phyloP scores from a whole-genome alignment of 2,888 invertebrate genomes.

The Epistrophe eligans region DNA sequence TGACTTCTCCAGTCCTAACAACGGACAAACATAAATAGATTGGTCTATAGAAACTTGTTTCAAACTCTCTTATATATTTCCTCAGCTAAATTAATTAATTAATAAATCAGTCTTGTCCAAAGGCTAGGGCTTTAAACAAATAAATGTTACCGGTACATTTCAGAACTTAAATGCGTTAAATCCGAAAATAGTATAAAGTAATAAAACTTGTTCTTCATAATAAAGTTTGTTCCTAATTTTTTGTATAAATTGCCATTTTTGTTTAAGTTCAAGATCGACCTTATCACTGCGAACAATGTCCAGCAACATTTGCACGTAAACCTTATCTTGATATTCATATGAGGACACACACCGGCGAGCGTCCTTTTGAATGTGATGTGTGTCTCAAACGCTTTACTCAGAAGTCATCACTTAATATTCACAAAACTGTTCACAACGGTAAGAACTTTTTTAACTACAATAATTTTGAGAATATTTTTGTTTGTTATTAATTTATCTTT shows the following conservation, averaged over 20 bases:
- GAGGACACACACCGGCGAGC: constrained; percentile 86
- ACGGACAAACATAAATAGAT: not conserved
- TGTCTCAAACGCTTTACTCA: constrained; percentile 92
- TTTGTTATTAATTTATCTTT: not conserved
- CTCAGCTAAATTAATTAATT: not conserved
- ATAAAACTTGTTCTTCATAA: not conserved
- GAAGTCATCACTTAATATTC: constrained; percentile 92
- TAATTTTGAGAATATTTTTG: constrained; percentile 10
- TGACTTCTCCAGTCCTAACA: not conserved
- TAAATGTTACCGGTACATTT: not conserved
- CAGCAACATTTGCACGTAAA: constrained; percentile 86
- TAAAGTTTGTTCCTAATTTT: not conserved
- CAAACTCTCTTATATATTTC: not conserved
- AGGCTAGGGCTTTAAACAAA: not conserved
- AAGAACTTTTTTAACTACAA: constrained; percentile 46
- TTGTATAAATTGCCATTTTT: constrained; percentile 20
- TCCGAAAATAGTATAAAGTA: constrained; percentile 30
- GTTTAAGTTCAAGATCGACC: constrained; percentile 81
- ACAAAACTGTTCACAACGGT: constrained; percentile 79
- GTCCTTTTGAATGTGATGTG: constrained; percentile 89
- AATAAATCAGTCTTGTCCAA: not conserved
- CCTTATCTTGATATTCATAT: constrained; percentile 87
- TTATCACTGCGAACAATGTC: constrained; percentile 85
- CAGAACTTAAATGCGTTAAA: not conserved
- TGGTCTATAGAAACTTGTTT: not conserved